Base-by-base conservation (phyloP, 2,113 vertebrate species). In the Pitta sordida region DNA sequence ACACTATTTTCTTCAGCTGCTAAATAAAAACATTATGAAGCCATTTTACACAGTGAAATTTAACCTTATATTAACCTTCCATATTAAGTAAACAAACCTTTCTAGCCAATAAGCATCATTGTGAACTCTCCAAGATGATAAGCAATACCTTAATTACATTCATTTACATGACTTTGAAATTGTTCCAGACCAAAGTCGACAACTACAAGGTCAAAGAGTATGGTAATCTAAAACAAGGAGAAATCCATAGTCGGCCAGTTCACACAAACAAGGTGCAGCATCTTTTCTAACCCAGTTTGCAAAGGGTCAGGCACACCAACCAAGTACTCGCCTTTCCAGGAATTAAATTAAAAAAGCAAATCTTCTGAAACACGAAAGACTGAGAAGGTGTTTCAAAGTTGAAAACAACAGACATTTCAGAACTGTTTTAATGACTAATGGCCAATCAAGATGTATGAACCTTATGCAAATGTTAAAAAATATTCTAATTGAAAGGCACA, bases 81-180 rank as follows among this genome's bases (percentile, higher is more conserved):
- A 91, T 92, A 97, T 93, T 97, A 97, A 97, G 97, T 97, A 97
- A 98, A 98, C 96, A 97, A 97, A 98, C 92, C 94, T 98, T 97
- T 98, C 97, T 97, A 97, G 95, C 97, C 95, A 96, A 97, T 98
- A 98, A 98, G 98, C 97, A 97, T 98, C 97, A 96, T 97, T 96
- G 94, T 96, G 96, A 98, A 98, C 97, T 96, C 93, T 96, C 97
- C n/a, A 90, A 91, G 97, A 98, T 97, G 98, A 98, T 98, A 98
- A 98, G 98, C 98, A 98, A 97, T 98, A 97, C 97, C 96, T 98
- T 98, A 98, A 98, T 98, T 98, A 98, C 97, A 98, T 97, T 98
- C 98, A 99, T 98, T 98, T 98, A 98, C 97, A 98, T 98, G 97
- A 98, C 98, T 98, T 96, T 98, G 98, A 98, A 97, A 98, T 97